phyloP scores from a whole-genome alignment of 2,113 vertebrate genomes.

The Oostethus manadensis region DNA sequence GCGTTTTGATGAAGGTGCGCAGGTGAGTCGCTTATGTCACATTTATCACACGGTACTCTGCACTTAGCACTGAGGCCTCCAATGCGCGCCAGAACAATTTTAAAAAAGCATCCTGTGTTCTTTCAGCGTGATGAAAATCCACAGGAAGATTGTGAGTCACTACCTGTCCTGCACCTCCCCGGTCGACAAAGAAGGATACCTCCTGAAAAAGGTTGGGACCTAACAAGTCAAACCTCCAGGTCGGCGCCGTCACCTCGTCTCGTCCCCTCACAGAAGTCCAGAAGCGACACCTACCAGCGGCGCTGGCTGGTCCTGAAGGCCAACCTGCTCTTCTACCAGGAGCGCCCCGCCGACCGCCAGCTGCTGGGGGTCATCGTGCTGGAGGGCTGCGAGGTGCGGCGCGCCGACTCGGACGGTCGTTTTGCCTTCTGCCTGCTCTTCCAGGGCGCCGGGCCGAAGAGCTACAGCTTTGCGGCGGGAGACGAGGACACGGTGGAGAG shows the following conservation, averaged over 20 bases:
- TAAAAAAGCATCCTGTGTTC: neutral
- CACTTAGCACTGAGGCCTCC: too few species aligned
- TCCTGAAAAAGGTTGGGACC: slow-evolving; percentile 74
- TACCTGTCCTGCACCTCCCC: slow-evolving; percentile 65
- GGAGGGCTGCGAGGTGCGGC: slow-evolving; percentile 73
- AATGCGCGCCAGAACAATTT: too few species aligned
- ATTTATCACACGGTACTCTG: too few species aligned
- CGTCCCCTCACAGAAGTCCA: slow-evolving; percentile 42
- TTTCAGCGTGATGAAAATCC: slow-evolving; percentile 71
- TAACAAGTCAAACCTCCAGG: neutral
- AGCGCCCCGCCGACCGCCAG: slow-evolving; percentile 63
- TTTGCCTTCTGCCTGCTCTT: slow-evolving; percentile 68
- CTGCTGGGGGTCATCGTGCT: slow-evolving; percentile 75
- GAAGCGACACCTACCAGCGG: slow-evolving; percentile 66
- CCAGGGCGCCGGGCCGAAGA: slow-evolving; percentile 47
- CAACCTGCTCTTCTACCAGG: slow-evolving; percentile 79
- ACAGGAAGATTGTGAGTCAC: slow-evolving; percentile 63
- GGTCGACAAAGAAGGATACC: slow-evolving; percentile 72
- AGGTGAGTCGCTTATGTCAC: slow-evolving; percentile 39
- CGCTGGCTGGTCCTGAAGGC: slow-evolving; percentile 76
- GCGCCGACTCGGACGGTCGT: slow-evolving; percentile 47
- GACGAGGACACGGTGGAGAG: slow-evolving; percentile 58
- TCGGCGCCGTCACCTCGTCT: neutral
- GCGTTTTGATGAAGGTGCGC: neutral
- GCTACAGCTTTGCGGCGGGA: slow-evolving; percentile 71